A percentile compares a stretch with the other conserved stretches of the same genome.
Conservation (phyloP, 2,113 vertebrate species). For the Sula dactylatra region DNA sequence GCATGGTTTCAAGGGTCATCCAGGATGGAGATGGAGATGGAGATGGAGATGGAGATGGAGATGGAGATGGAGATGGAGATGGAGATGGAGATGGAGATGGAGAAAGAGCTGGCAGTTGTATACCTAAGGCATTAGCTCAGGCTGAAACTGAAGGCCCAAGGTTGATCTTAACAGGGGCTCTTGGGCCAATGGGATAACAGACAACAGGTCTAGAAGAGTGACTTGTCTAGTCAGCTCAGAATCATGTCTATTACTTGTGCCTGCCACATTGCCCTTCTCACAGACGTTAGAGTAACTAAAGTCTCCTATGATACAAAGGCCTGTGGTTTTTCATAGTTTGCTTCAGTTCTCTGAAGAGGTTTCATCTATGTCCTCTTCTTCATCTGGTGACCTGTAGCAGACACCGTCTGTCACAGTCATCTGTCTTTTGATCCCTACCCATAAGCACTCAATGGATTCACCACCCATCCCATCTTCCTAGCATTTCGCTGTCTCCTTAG, state of each 20-base stretch:
- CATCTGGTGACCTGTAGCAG: not conserved
- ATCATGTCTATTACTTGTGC: not conserved
- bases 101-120: not conserved
- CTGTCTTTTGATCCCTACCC: not conserved
- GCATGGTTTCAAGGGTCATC: not conserved
- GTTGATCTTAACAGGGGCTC: not conserved
- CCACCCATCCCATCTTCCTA: not conserved
- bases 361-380: not conserved
- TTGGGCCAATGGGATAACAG: not conserved
- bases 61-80: not conserved
- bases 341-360: not conserved
- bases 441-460: rapidly evolving
- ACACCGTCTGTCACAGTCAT: rapidly evolving
- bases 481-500: not conserved
- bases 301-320: not conserved
- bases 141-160: not conserved
- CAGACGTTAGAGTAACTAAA: not conserved
- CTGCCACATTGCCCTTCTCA: not conserved
- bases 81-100: not conserved
- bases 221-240: not conserved
- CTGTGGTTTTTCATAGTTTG: not conserved
- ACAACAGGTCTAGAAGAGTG: not conserved
- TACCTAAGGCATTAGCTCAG: not conserved
- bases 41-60: no score
- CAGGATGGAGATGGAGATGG: not conserved